Percentiles rank a stretch among this genome's conserved stretches.
Conservation (phyloP, 2,113 vertebrate genomes). For the Cyanoramphus novaezelandiae region DNA sequence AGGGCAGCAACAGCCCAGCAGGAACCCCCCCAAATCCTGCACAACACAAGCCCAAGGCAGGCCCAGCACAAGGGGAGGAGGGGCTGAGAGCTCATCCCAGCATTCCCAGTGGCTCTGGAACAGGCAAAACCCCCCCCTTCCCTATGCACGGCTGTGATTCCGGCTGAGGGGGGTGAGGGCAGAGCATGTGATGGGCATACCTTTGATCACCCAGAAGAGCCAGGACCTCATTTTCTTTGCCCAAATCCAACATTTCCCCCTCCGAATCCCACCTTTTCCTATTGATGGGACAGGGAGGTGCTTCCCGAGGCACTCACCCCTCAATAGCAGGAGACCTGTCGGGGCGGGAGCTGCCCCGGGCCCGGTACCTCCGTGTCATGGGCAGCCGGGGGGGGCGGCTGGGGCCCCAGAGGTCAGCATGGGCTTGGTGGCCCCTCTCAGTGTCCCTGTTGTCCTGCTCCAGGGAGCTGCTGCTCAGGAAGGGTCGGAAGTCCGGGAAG, state of each 20-base stretch:
- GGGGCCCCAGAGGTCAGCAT: constrained; percentile 87
- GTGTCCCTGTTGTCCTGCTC: constrained; percentile 82
- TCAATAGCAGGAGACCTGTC: constrained; percentile 94
- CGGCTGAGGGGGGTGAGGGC: background rate
- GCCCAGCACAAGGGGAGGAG: background rate
- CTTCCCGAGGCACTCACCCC: constrained; percentile 76
- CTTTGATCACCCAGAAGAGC: rapidly evolving
- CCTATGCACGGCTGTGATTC: background rate
- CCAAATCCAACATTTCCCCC: background rate
- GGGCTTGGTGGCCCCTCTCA: constrained; percentile 73
- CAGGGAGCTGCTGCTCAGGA: constrained; percentile 75
- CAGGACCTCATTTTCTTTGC: background rate
- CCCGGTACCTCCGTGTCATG: constrained; percentile 83
- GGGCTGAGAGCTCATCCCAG: background rate
- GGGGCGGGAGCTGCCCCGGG: constrained; percentile 87
- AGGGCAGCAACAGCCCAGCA: background rate
- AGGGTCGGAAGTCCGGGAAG: constrained; percentile 76
- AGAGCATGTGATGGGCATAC: rapidly evolving
- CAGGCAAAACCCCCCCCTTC: background rate
- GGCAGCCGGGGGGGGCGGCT: constrained; percentile 86
- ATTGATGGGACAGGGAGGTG: rapidly evolving
- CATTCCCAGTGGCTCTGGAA: background rate
- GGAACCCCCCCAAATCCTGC: background rate
- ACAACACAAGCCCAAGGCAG: background rate
- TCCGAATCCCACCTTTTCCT: rapidly evolving